Evolutionary conservation across 2,797 vertebrate species (phyloP), one percentile per base, ranked within the genome.

Genomic region (Molothrus ater): DNA sequence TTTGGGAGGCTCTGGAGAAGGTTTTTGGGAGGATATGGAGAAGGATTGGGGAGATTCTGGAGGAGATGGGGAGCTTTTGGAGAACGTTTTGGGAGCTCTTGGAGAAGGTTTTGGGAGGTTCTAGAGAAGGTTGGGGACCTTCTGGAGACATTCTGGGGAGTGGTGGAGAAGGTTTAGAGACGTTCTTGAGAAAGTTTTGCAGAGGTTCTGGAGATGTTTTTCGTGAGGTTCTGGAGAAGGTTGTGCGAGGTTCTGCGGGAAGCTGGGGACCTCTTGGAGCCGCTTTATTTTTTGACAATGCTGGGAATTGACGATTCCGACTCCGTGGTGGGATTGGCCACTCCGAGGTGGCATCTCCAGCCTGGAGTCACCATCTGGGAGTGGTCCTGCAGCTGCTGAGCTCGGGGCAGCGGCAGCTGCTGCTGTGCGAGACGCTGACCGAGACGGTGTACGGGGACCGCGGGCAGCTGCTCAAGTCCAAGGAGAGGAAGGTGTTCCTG

Each of bases 391-490:
- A 99, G 99, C 97, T 98, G 91, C 97, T 99, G 98, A 99, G 97
- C 94, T 98, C 98, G 0, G 99, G 99, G 88, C 99, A 99, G 98
- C 98, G 98, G 88, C 99, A 99, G 87, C 98, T 99, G 95, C 98
- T 99, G 86, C 98, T 99, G 60, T 99, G 99, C 9, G 99, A 99
- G 98, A 99, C 99, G 0, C 97, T 99, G 85, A 98, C 99, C 0
- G 99, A 99, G 98, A 99, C 98, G 0, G 99, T 99, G 91, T 99
- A 99, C 0, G 98, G 99, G 0, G 99, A 99, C 61, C 98, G 99
- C 1, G 99, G 99, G 73, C 99, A 99, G 97, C 98, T 99, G 78
- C 98, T 99, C 95, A 99, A 99, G 96, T 99, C 99, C n/a, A 99
- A 99, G 97, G 99, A 99, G 93, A 98, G 99, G 79, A 98, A 99